Percentiles rank a stretch among this genome's conserved stretches.
phyloP scores from a whole-genome alignment of 2,888 invertebrate species.

The Lithosia quadra region DNA sequence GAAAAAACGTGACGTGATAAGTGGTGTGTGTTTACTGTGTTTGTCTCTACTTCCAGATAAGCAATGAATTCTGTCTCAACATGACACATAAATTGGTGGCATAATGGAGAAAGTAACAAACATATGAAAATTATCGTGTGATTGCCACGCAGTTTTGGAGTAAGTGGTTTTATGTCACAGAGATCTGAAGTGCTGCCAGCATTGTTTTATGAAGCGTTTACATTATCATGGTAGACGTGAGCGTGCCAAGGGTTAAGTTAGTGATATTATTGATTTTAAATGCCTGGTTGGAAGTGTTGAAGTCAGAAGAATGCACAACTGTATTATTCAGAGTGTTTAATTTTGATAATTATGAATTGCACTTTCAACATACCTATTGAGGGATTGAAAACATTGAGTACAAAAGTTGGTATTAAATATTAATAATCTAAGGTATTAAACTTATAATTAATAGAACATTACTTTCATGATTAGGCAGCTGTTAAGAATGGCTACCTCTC shows the following conservation, averaged over 20 bases:
- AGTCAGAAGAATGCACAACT: background rate
- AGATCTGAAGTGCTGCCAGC: constrained; percentile 7
- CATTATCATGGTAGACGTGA: background rate
- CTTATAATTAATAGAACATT: too few relatives aligned
- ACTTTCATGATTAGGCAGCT: too few relatives aligned
- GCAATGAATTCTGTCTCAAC: constrained; percentile 15
- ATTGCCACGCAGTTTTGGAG: constrained; percentile 10
- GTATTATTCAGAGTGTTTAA: too few relatives aligned
- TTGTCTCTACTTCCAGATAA: constrained; percentile 18
- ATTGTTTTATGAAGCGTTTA: background rate
- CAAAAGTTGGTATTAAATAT: too few relatives aligned
- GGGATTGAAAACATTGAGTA: too few relatives aligned
- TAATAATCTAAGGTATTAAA: too few relatives aligned
- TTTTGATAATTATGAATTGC: too few relatives aligned
- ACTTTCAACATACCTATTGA: too few relatives aligned
- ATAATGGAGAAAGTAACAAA: constrained; percentile 16
- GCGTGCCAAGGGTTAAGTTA: background rate
- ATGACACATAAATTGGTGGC: constrained; percentile 15
- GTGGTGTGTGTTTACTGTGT: constrained; percentile 3
- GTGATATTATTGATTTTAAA: too few relatives aligned
- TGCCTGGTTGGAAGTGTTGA: too few relatives aligned
- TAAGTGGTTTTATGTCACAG: constrained; percentile 4
- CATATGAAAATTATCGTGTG: constrained; percentile 14
- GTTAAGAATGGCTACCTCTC: too few relatives aligned
- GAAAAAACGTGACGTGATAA: constrained; percentile 9